Percentiles rank a stretch among this genome's conserved stretches.
These are phyloP conservation scores for Macaria liturata DNA, from an alignment of 2,888 invertebrate genomes.

Conservation along the genomic window DNA sequence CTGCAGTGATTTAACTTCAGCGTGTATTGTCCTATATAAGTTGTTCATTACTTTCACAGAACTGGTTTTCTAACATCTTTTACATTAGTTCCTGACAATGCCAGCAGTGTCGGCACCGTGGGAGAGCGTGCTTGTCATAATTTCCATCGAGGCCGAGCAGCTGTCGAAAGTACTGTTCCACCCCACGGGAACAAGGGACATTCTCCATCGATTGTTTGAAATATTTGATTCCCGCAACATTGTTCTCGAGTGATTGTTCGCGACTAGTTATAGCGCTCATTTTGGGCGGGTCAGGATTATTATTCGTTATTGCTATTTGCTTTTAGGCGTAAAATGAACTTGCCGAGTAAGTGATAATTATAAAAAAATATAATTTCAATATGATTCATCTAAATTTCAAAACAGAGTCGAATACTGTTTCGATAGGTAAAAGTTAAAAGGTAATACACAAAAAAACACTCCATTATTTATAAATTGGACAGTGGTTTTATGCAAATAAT, in stretches of 20 bases:
- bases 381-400: too few species aligned
- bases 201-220: conserved; percentile 77
- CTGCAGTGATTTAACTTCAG: neutral
- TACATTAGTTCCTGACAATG: conserved; percentile 37
- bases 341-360: too few species aligned
- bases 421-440: too few species aligned
- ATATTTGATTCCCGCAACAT: conserved; percentile 64
- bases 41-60: conserved; percentile 17
- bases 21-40: too few species aligned
- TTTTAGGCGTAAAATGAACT: too few species aligned
- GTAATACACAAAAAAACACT: too few species aligned
- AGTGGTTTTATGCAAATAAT: too few species aligned
- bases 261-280: conserved; percentile 46
- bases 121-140: conserved; percentile 64
- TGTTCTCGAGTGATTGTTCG: conserved; percentile 66
- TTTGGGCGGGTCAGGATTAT: conserved; percentile 38
- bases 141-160: conserved; percentile 53
- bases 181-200: conserved; percentile 43
- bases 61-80: conserved; percentile 42
- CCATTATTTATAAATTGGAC: too few species aligned
- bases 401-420: too few species aligned
- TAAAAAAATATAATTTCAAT: too few species aligned
- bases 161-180: conserved; percentile 56
- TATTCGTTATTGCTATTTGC: conserved; percentile 37
- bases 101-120: conserved; percentile 56